A percentile compares a stretch with the other conserved stretches of the same genome.
phyloP scores from a whole-genome alignment of 2,113 vertebrate genomes.

The Cisticola juncidis region DNA sequence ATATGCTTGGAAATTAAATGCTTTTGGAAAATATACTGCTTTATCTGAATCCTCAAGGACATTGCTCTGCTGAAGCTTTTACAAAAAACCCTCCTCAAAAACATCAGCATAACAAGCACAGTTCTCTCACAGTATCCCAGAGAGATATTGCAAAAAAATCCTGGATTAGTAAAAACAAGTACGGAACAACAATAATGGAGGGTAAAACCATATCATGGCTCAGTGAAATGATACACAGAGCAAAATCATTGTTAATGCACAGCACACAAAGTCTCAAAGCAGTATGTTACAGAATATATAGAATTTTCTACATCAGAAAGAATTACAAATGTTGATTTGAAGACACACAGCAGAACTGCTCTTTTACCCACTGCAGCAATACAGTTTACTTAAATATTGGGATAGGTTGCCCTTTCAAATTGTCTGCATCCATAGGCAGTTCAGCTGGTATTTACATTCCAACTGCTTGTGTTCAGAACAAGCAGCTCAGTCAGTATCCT shows the following conservation, averaged over 20 bases:
- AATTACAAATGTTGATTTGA: background rate
- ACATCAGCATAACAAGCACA: background rate
- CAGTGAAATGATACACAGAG: background rate
- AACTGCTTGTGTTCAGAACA: background rate
- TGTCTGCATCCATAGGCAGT: background rate
- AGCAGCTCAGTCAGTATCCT: background rate
- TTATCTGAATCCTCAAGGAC: background rate
- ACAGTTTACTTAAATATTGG: background rate
- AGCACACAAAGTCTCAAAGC: background rate
- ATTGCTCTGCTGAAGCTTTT: background rate
- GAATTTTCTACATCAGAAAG: background rate
- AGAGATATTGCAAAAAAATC: background rate
- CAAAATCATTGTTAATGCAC: background rate
- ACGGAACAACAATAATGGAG: background rate
- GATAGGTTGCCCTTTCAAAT: background rate
- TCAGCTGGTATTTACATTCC: background rate
- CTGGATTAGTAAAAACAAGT: background rate
- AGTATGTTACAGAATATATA: fast-evolving
- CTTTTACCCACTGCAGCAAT: background rate
- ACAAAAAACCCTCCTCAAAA: background rate
- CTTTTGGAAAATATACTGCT: background rate
- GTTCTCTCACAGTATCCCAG: background rate
- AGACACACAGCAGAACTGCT: background rate
- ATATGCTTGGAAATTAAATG: background rate
- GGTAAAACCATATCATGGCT: background rate